Evolutionary conservation across 2,797 vertebrate species (phyloP), one percentile per base, ranked within the genome.

Genomic region (Channallabes apus): DNA sequence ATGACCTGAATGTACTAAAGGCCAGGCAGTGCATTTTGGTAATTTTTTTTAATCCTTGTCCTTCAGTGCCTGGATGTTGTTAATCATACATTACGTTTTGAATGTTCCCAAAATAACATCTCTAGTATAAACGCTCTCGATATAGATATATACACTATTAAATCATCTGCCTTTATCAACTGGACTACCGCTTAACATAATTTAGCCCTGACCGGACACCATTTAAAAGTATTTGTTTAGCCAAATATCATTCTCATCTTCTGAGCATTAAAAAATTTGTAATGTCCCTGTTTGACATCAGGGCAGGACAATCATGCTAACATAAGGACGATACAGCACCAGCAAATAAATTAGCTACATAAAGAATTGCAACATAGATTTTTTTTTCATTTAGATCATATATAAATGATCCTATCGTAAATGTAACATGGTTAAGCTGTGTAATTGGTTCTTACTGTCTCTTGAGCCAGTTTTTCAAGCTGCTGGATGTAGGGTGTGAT

Each of bases 401-500:
- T 29, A 51, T 46, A 46, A 46, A 51, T 15, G n/a, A 38, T 22
- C 61, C 27, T 18, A 77, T 20, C 12, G 54, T 77, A 35, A 77
- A 35, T 77, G 56, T 77, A 35, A 77, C 17, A 15, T 0, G 6
- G n/a, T 4, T 62, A 35, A 61, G 22, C 62, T n/a, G 22, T 38
- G 38, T 17, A 64, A 46, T 35, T 4, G 0, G 9, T 82, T 18
- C 80, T 96, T 91, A 99, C 98, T 90, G 96, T 98, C 94, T 99
- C 98, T 0, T 98, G 97, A 6, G 98, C 96, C 85, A 99, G 93
- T 90, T 99, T 99, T 92, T 99, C 98, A 91, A 99, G 95, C 89
- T 99, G 98, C 94, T 99, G 98, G 92, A 99, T 98, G 90, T 99
- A 99, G 22, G 98, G 98, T 0, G 97, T 99, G 94, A 99, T 99